phyloP scores from a whole-genome alignment of 35 echinoderm and acorn worm genomes.

The Anneissia japonica region DNA sequence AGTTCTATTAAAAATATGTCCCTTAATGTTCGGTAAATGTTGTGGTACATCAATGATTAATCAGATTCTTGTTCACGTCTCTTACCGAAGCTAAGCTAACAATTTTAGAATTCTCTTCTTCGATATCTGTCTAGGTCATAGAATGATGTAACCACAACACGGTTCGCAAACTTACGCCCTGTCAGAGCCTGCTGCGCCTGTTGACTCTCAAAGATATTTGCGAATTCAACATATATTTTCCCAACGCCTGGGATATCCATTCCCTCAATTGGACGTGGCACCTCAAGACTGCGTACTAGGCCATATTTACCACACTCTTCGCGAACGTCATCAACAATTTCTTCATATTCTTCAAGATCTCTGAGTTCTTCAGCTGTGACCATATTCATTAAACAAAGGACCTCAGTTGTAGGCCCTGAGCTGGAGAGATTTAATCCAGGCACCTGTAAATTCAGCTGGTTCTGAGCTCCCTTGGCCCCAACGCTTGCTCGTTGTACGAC shows the following conservation, averaged over 20 bases:
- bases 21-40: too few species aligned
- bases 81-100: too few species aligned
- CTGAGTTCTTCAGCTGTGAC: constrained; percentile 88
- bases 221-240: constrained; percentile 98
- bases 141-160: constrained; percentile 82
- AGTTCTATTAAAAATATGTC: too few species aligned
- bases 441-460: constrained; percentile 65
- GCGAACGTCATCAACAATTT: constrained; percentile 90
- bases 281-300: constrained; percentile 71
- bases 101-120: constrained; percentile 70
- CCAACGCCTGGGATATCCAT: constrained; percentile 77
- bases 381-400: constrained; percentile 97
- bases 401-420: constrained; percentile 74
- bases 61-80: too few species aligned
- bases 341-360: constrained; percentile 95
- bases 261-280: constrained; percentile 74
- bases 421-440: constrained; percentile 84
- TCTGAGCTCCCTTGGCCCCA: constrained; percentile 75
- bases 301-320: constrained; percentile 93
- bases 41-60: too few species aligned
- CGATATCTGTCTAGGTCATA: constrained; percentile 78
- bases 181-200: constrained; percentile 78
- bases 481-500: constrained; percentile 98
- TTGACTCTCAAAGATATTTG: constrained; percentile 65
- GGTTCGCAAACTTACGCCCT: constrained; percentile 94